These are phyloP conservation scores for Hycleus cichorii DNA, from an alignment of 1,140 invertebrate species.

Conservation along the genomic window DNA sequence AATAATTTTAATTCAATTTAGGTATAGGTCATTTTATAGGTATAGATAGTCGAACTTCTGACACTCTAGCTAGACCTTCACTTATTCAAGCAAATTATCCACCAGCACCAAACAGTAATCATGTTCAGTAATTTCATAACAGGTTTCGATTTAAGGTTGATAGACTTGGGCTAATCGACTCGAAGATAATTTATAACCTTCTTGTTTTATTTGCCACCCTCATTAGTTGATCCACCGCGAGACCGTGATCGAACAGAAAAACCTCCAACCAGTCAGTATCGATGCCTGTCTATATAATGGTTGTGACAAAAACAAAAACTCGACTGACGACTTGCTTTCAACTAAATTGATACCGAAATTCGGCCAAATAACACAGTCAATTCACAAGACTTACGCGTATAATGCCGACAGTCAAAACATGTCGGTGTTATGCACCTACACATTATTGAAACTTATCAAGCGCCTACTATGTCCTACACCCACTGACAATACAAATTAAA, in stretches of 20 bases:
- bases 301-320: conserved; percentile 28
- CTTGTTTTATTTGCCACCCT: conserved; percentile 39
- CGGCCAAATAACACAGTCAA: conserved; percentile 1
- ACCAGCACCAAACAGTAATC: conserved; percentile 31
- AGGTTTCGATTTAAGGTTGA: conserved; percentile 39
- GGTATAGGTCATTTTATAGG: too few species aligned
- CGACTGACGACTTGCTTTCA: conserved; percentile 11
- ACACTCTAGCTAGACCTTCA: conserved; percentile 12
- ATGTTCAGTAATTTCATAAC: conserved; percentile 38
- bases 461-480: conserved; percentile 23
- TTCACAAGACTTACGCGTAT: too few species aligned
- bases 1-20: too few species aligned
- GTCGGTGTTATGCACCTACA: conserved; percentile 11
- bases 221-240: conserved; percentile 29
- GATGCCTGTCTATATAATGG: conserved; percentile 27
- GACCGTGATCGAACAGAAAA: conserved; percentile 22
- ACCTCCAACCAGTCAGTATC: conserved; percentile 25
- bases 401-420: conserved; percentile 2
- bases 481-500: conserved; percentile 18
- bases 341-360: conserved; percentile 14
- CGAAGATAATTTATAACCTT: conserved; percentile 37
- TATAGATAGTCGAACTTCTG: conserved; percentile 10
- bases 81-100: conserved; percentile 34
- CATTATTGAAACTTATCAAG: conserved; percentile 19
- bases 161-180: conserved; percentile 36